Evolutionary conservation across 2,113 vertebrate genomes (phyloP), one percentile per base, ranked within the genome.

Genomic region (Odocoileus virginianus): DNA sequence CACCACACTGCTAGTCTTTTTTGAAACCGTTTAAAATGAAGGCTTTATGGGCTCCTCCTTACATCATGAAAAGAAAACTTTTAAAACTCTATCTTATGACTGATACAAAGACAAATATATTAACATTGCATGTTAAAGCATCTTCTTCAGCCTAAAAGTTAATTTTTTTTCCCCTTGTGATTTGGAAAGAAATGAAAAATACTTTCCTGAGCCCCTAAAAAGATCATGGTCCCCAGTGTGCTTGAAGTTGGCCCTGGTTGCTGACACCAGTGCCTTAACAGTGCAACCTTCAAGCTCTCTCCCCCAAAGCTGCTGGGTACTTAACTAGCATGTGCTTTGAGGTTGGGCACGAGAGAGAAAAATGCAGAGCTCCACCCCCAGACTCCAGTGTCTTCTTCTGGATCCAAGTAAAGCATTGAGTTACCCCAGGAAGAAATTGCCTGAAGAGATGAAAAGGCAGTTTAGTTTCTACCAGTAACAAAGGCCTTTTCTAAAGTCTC

Each of bases 361-460:
- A 21, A 21, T 30, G 11, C 79, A 17, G 87, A 89, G 9, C 19
- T 79, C 52, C 4, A 17, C 52, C 43, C 33, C 16, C 83, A 33
- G 64, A 28, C 57, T 21, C 1, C 21, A 83, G 83, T 0, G 0
- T 27, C 78, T 89, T 89, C 54, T 6, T 16, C 71, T 33, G 11
- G 30, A 60, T 40, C n/a, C 58, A 19, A 23, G 50, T 3, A 0
- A 50, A 30, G 86, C 58, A 11, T 60, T 89, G 88, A 67, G 28
- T 95, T 88, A 71, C 67, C 36, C 27, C 71, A 27, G 89, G 74
- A 93, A 58, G 55, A 95, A 64, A 47, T 15, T n/a, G 58, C 45
- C 91, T 45, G 82, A 55, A 57, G 67, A 91, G 90, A 96, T 96
- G 28, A 90, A 97, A 95, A 95, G 71, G 67, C 94, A 89, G 40